Evolutionary conservation across 1,140 invertebrate genomes (phyloP), one percentile per base, ranked within the genome.

Genomic region (Megathymus violae): DNA sequence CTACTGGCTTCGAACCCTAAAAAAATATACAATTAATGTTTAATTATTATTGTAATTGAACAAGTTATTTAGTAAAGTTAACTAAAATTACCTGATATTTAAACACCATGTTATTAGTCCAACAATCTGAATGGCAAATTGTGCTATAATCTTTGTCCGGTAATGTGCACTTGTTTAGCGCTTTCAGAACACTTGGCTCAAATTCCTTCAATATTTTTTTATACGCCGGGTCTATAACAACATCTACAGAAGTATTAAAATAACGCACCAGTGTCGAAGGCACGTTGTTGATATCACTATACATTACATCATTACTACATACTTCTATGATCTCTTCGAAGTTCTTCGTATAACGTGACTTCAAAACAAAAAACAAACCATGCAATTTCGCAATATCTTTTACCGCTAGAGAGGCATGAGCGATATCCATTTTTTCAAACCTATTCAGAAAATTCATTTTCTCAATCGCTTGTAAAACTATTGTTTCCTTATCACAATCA

Each of bases 381-480:
- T 91, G 87, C 38, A 89, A 69, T 76, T 88, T 89, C 1, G 82
- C 89, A 44, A 90, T 69, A 64, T 84, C 77, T 69, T 78, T 82
- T 27, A 88, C 62, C 52, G 83, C 79, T 9, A 89, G 47, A 1
- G 65, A 68, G 3, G 77, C 75, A 50, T 89, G 81, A 41, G 66
- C 46, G 3, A 87, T 68, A 58, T 84, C 75, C 25, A 74, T 74
- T 50, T 69, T 68, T 43, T 63, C n/a, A 56, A 83, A 76, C 70
- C 82, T 77, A 9, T 85, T 61, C 4, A 75, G 66, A 52, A 71
- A 48, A 50, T 38, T 59, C 10, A 56, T 76, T 13, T 67, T 43
- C 27, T 43, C 17, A 10, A 65, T 11, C 15, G 17, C 48, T 4
- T 63, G 46, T 3, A 81, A 3, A 27, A 76, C 79, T 19, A 86